A percentile compares a stretch with the other conserved stretches of the same genome.
Conservation (phyloP, 1,140 invertebrate species). For the Megalopta genalis region DNA sequence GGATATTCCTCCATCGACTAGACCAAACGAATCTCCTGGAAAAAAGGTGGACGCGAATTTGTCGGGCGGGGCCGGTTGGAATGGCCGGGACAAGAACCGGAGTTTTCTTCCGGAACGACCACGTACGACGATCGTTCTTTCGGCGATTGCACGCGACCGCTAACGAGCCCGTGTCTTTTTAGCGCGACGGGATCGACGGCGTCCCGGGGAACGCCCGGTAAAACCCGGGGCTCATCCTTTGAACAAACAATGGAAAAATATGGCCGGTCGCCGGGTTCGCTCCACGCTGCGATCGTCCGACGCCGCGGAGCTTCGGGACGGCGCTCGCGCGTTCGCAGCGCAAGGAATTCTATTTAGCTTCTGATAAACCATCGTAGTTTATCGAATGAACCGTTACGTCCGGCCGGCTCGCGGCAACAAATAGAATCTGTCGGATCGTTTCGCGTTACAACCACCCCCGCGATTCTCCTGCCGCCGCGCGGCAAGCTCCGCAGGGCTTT, state of each 20-base stretch:
- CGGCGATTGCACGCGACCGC: slow-evolving; percentile 33
- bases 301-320: not conserved
- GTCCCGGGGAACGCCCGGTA: slow-evolving; percentile 17
- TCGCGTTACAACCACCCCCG: not conserved
- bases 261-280: not conserved
- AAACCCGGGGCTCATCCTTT: not conserved
- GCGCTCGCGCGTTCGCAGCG: no score
- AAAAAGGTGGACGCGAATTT: slow-evolving; percentile 20
- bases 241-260: not conserved
- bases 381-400: not conserved
- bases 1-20: not conserved
- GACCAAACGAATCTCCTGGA: not conserved
- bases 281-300: not conserved
- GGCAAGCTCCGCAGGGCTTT: not conserved
- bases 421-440: not conserved
- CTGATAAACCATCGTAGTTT: not conserved
- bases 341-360: not conserved
- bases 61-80: slow-evolving; percentile 5
- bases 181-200: slow-evolving; percentile 36
- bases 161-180: slow-evolving; percentile 59
- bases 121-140: slow-evolving; percentile 51
- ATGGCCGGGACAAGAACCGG: slow-evolving; percentile 33
- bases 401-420: not conserved
- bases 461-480: not conserved
- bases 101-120: slow-evolving; percentile 46